Evolutionary conservation across 2,888 invertebrate genomes (phyloP).

Genomic region (Danaus chrysippus): DNA sequence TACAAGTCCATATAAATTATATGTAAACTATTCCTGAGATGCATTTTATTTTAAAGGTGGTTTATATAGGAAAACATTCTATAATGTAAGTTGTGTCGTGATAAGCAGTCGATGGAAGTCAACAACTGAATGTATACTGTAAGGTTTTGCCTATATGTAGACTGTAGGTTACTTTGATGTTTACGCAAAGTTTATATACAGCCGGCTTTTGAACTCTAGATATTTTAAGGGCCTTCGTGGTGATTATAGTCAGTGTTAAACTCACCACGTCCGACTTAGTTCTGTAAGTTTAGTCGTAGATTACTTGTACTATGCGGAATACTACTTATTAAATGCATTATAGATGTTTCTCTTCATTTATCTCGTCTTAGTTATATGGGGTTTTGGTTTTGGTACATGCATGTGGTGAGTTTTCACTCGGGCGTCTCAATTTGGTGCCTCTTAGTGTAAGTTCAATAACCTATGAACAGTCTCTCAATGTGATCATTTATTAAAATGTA

Average conservation of each 20-base stretch:
- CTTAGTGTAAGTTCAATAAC: slow-evolving; percentile 60
- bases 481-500: slow-evolving; percentile 70
- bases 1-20: slow-evolving; percentile 27
- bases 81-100: slow-evolving; percentile 15
- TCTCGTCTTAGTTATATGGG: slow-evolving; percentile 37
- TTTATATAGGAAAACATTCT: slow-evolving; percentile 17
- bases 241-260: slow-evolving; percentile 54
- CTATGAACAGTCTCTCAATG: slow-evolving; percentile 58
- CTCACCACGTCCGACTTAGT: slow-evolving; percentile 70
- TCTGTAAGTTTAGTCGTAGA: slow-evolving; percentile 28
- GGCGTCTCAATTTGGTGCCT: slow-evolving; percentile 48
- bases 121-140: slow-evolving; percentile 16
- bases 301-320: slow-evolving; percentile 13
- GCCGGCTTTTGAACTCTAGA: slow-evolving; percentile 23
- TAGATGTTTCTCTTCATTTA: slow-evolving; percentile 9
- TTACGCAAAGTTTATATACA: slow-evolving; percentile 31
- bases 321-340: slow-evolving; percentile 18
- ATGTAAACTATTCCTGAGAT: slow-evolving; percentile 35
- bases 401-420: slow-evolving; percentile 75
- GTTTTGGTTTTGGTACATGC: slow-evolving; percentile 64
- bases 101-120: slow-evolving; percentile 13
- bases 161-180: slow-evolving; percentile 30
- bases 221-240: slow-evolving; percentile 36
- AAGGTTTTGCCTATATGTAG: slow-evolving; percentile 29
- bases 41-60: slow-evolving; percentile 34